Evolutionary conservation across 2,888 invertebrate genomes (phyloP), one percentile per base, ranked within the genome.

Genomic region (Drosophila kambysellisi): DNA sequence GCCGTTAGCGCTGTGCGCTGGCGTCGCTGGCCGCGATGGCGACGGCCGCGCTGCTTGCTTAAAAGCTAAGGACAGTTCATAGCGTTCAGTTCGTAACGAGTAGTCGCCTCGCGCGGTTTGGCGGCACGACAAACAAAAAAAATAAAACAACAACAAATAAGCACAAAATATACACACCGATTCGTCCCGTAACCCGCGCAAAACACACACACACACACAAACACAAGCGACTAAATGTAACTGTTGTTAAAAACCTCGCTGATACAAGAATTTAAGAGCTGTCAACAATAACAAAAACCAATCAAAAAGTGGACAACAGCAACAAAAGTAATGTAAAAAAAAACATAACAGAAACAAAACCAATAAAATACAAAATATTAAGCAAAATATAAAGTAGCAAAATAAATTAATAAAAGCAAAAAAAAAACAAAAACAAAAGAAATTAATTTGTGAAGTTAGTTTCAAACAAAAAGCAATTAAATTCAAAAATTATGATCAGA

Each of bases 61-160:
- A 91, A 92, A 92, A 93, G 92, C 92, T 92, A 92, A 92, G 92
- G 92, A 93, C 91, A 89, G 85, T 75, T 81, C 74, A 74, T 75
- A 74, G 79, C 83, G 82, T 80, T 91, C 88, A 92, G 93, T 92
- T 83, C 77, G 83, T 76, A 76, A 70, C 79, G 81, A 76, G 82
- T 81, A 81, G 84, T 79, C 80, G 81, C 77, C 74, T 74, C 82
- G 85, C 85, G 88, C 82, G 88, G 91, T 85, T 79, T 77, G 82
- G 80, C 85, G 76, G 62, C 61, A 70, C 61, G 54, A 70, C 57
- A 53, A 62, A 32, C 20, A 58, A 57, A 50, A 54, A 54, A 54
- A 35, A 29, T 15, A 35, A 52, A 41, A 25, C 37, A 25, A 39
- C 48, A 20, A n/a, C 30, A 30, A n/a, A 43, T 9, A 32, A 6